These are phyloP conservation scores for Myathropa florea DNA, from an alignment of 2,888 invertebrate species.

Conservation along the genomic window DNA sequence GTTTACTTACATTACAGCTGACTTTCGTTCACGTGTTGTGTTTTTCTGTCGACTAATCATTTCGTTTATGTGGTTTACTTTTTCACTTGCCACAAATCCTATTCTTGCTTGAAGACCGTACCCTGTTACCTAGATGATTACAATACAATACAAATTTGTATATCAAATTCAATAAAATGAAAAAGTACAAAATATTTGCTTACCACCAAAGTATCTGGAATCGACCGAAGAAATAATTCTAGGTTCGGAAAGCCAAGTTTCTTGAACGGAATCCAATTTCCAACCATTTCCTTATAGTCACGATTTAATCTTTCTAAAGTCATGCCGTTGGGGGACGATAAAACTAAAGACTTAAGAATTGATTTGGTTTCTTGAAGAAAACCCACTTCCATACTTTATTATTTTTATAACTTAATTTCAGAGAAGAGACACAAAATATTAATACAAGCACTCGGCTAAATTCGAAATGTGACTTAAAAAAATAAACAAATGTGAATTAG, in stretches of 20 bases:
- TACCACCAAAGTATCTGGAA: slow-evolving; percentile 76
- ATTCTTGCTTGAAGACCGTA: slow-evolving; percentile 74
- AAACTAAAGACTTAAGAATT: slow-evolving; percentile 75
- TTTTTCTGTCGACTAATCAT: slow-evolving; percentile 76
- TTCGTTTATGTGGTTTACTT: slow-evolving; percentile 75
- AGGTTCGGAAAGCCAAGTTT: slow-evolving; percentile 74
- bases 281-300: slow-evolving; percentile 74
- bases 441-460: not conserved
- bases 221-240: slow-evolving; percentile 75
- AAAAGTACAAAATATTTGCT: not conserved
- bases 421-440: too few relatives aligned
- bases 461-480: not conserved
- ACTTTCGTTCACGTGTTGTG: slow-evolving; percentile 48
- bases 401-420: not conserved
- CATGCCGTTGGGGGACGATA: slow-evolving; percentile 74
- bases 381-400: slow-evolving; percentile 72
- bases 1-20: slow-evolving; percentile 39
- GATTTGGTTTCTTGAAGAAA: slow-evolving; percentile 74
- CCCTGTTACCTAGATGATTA: slow-evolving; percentile 73
- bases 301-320: slow-evolving; percentile 73
- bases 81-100: slow-evolving; percentile 70
- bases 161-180: not conserved
- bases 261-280: slow-evolving; percentile 73
- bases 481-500: not conserved
- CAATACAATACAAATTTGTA: not conserved